Percentiles rank a stretch among this genome's conserved stretches.
Evolutionary conservation across 2,797 vertebrate genomes (phyloP).

Genomic region (Psittacula echo): DNA sequence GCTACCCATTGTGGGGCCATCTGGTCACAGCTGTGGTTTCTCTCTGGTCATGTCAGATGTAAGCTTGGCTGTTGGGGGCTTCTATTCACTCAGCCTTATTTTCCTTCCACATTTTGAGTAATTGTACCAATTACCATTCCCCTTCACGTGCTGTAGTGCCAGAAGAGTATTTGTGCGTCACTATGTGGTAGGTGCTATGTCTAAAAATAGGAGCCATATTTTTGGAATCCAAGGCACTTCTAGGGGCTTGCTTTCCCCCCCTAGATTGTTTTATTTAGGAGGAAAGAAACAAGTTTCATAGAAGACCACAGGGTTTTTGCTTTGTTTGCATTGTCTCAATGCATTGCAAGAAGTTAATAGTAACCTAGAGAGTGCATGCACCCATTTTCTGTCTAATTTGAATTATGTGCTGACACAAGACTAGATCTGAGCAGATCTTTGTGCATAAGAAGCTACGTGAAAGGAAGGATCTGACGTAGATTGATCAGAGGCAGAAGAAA

Average conservation of each 20-base stretch:
- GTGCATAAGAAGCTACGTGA: rapidly evolving
- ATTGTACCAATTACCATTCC: neutral
- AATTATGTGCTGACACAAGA: neutral
- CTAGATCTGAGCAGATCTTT: neutral
- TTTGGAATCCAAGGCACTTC: neutral
- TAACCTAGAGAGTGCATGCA: neutral
- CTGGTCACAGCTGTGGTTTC: neutral
- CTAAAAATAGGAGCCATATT: neutral
- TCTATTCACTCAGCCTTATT: rapidly evolving
- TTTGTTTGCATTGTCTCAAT: neutral
- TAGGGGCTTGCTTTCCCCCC: neutral
- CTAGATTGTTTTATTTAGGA: neutral
- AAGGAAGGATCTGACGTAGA: neutral
- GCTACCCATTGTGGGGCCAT: neutral
- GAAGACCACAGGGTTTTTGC: neutral
- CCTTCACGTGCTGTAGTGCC: neutral
- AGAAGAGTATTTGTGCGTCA: rapidly evolving
- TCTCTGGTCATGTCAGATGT: neutral
- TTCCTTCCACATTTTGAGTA: neutral
- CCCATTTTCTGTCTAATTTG: neutral
- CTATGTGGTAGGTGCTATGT: neutral
- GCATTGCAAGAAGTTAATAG: neutral
- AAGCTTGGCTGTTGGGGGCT: neutral
- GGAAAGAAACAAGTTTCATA: neutral
- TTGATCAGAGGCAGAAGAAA: neutral